Evolutionary conservation across 1,140 invertebrate species (phyloP), one percentile per base, ranked within the genome.

Genomic region (Zaprionus gabonicus): DNA sequence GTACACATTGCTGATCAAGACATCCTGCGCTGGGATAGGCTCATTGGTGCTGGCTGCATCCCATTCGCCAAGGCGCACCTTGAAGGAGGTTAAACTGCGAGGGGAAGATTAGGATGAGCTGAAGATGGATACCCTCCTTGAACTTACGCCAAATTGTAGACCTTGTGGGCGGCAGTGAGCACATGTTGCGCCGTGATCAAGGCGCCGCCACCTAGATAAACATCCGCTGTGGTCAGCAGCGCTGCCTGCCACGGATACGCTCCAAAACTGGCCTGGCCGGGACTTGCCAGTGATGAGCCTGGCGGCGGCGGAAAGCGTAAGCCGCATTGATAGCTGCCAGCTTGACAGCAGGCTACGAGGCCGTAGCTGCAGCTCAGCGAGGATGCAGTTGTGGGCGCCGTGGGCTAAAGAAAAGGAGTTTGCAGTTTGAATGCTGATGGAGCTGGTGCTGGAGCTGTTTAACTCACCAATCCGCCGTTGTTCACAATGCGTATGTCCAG

Each of bases 21-120:
- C 94, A 76, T 96, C 95, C 76, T 95, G 93, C 65, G 94, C 95
- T 4, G 95, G 93, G 53, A 95, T 93, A 0, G 94, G 94, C 67
- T 96, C 95, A 9, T 86, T 94, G 1, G 94, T 94, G 0, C 93
- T 93, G n/a, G 93, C 93, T 1, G 94, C 95, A 87, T 96, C 94
- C 95, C 95, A 96, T 82, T 96, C 96, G 0, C 96, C 96, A 1
- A 96, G 82, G 46, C 96, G 94, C 4, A 96, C 94, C 87, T 95
- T 96, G 13, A 91, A 93, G 0, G 85, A 83, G 3, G 67, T 82
- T 38, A 91, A 60, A 64, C 86, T 90, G 31, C 85, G 38, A 1
- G 4, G 27, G 23, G 44, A 9, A 25, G 69, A 67, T 67, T 62
- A 63, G 27, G 4, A 3, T 13, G 3, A 56, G 1, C 23, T 56